A percentile compares a stretch with the other conserved stretches of the same genome.
Conservation (phyloP, 2,888 invertebrate genomes). For the Achlya flavicornis region DNA sequence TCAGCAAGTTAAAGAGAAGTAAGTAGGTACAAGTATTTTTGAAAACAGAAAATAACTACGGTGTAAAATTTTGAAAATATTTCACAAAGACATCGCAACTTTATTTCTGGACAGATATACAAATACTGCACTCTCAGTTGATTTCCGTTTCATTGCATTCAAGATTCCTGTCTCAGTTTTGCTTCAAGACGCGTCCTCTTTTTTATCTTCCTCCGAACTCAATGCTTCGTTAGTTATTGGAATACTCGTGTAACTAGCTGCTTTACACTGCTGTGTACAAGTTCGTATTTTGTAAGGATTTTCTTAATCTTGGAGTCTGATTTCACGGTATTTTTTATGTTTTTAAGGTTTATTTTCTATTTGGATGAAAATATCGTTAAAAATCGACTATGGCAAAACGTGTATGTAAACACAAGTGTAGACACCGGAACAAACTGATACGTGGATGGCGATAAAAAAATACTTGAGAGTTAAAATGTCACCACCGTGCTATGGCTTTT, state of each 20-base stretch:
- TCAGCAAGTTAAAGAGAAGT: too few relatives aligned
- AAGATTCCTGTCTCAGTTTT: background rate
- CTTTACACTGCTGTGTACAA: background rate
- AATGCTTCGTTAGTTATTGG: background rate
- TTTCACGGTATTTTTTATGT: background rate
- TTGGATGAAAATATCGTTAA: too few relatives aligned
- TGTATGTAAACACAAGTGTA: too few relatives aligned
- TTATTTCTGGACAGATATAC: background rate
- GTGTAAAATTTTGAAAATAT: background rate
- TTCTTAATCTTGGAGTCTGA: too few relatives aligned
- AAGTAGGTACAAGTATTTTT: too few relatives aligned
- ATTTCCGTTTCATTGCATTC: background rate
- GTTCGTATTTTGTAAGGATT: background rate
- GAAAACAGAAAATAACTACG: too few relatives aligned
- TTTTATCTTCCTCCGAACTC: background rate
- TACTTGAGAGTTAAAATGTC: too few relatives aligned
- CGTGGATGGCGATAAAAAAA: too few relatives aligned
- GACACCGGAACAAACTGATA: too few relatives aligned
- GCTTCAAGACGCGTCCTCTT: background rate
- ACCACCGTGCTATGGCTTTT: too few relatives aligned
- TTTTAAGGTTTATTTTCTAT: background rate
- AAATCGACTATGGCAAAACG: too few relatives aligned
- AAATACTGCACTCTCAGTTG: background rate
- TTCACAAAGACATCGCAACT: background rate
- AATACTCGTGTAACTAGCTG: background rate